Evolutionary conservation across 2,113 vertebrate genomes (phyloP).

Genomic region (Ploceus nigricollis): DNA sequence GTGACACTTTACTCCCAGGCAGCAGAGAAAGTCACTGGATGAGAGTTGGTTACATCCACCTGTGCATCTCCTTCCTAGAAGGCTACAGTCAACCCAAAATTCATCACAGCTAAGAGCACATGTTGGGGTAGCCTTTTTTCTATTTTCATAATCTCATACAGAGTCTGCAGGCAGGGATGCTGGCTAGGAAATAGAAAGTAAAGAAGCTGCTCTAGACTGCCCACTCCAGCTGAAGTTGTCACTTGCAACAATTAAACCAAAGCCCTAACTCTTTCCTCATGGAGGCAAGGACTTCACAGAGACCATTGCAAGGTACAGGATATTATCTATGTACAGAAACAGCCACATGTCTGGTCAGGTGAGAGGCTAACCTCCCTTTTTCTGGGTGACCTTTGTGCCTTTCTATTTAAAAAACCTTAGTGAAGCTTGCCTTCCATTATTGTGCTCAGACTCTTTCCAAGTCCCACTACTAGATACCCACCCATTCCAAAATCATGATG

Average conservation of each 20-base stretch:
- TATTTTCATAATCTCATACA: neutral
- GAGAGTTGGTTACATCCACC: rapidly evolving
- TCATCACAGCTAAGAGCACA: neutral
- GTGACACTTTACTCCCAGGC: neutral
- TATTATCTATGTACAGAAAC: neutral
- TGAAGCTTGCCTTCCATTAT: neutral
- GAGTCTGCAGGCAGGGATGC: neutral
- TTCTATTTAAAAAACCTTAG: neutral
- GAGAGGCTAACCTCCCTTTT: neutral
- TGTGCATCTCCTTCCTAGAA: neutral
- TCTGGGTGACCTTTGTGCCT: neutral
- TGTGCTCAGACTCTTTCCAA: neutral
- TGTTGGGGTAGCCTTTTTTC: neutral
- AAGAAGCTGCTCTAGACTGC: neutral
- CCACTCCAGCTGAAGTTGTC: neutral
- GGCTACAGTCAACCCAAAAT: neutral
- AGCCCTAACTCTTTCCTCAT: neutral
- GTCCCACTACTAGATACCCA: neutral
- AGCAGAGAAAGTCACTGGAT: neutral
- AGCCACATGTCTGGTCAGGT: neutral
- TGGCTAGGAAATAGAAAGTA: neutral
- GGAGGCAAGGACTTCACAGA: neutral
- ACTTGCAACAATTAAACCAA: neutral
- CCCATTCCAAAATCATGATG: neutral
- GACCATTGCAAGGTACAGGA: neutral